Evolutionary conservation across 2,113 vertebrate genomes (phyloP), one percentile per base, ranked within the genome.

Genomic region (Heptranchias perlo): DNA sequence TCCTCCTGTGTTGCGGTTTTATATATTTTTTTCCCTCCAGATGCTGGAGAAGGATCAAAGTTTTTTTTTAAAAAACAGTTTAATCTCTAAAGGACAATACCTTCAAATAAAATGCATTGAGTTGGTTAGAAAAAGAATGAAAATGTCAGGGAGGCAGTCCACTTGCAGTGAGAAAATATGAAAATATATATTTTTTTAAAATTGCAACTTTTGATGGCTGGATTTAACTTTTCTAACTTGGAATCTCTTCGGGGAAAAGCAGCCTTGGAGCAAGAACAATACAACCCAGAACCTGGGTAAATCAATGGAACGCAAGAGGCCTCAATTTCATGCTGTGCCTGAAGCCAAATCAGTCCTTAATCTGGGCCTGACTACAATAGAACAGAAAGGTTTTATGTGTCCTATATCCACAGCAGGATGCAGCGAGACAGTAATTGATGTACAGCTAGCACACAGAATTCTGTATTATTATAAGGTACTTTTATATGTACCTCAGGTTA

Each of bases 281-380:
- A 93, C 54, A 92, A 61, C 54, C 89, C 89, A 92, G 16, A 92
- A n/a, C 58, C n/a, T 62, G 54, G 54, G 31, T 62, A 62, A 92
- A 92, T 92, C 54, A 94, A 35, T 95, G 93, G 64, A 95, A 95
- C 14, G 44, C 65, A 95, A 52, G 94, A 35, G 64, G 65, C 94
- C 64, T 95, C 94, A 95, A 52, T 95, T 69, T 69, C 65, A 95
- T 52, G 25, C 65, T 52, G 44, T 69, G 94, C 94, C 94, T 95
- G 94, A 35, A 69, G 94, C 94, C 44, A 95, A 73, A 95, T 69
- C 64, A 69, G 65, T 47, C 44, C 65, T 52, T 95, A 95, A 95
- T 52, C 44, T 52, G 65, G 39, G 65, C 28, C 25, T 52, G 65
- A 93, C 35, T 44, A 93, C 58, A 93, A 93, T 62, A 93, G 89